These are phyloP conservation scores for Struthio camelus DNA, from an alignment of 2,113 vertebrate genomes.

Conservation along the genomic window DNA sequence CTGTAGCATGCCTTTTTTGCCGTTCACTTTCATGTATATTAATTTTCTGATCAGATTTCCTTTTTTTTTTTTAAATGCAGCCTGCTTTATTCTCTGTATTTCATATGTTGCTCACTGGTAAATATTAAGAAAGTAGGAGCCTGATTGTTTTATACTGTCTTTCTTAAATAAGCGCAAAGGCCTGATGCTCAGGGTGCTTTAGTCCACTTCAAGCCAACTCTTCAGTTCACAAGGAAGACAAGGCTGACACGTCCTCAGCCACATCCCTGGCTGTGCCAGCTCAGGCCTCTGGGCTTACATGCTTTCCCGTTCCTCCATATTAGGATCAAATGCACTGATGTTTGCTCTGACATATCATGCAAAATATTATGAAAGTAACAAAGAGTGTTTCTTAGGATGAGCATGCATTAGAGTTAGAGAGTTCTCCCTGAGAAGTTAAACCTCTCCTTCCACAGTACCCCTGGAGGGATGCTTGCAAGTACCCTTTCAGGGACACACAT, in stretches of 20 bases:
- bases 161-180: neutral
- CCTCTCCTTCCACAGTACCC: neutral
- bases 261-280: neutral
- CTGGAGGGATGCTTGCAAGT: neutral
- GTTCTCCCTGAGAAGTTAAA: neutral
- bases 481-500: neutral
- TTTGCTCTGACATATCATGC: neutral
- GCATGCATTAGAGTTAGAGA: neutral
- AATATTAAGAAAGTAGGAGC: neutral
- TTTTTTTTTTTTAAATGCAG: neutral
- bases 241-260: neutral
- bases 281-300: neutral
- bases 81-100: neutral
- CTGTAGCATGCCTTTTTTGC: neutral
- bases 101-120: neutral
- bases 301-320: neutral
- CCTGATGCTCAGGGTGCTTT: neutral
- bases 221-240: neutral
- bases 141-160: neutral
- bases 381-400: neutral
- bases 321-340: neutral
- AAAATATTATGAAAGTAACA: neutral
- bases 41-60: neutral
- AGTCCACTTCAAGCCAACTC: neutral
- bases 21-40: neutral